Evolutionary conservation across 37 sponge, comb jelly and placozoan genomes (phyloP), one percentile per base, ranked within the genome.

Genomic region (Ephydatia muelleri): DNA sequence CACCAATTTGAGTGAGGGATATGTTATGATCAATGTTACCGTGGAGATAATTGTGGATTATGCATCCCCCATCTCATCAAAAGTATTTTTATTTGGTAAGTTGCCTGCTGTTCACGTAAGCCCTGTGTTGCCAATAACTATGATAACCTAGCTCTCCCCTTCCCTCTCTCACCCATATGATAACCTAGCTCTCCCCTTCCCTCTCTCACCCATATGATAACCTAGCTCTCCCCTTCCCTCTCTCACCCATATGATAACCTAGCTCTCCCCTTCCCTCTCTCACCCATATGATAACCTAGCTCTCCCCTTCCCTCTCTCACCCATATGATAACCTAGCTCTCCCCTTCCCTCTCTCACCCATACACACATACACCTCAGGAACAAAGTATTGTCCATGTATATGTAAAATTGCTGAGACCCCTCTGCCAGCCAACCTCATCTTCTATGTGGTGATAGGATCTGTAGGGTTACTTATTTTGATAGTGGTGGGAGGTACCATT

Each of bases 401-500:
- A 21, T 71, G 32, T 25, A 34, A 3, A 71, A 16, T 14, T 11
- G 29, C 30, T 21, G 8, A 12, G 70, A 69, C 29, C 27, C 8
- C 43, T 43, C 6, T 43, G 3, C 4, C 23, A 78, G 31, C 33
- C 1, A 65, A 43, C 13, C 33, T 48, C 22, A 72, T 82, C n/a
- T 83, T 91, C 81, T 91, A 80, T 68, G 37, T 80, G 0, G 80
- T 80, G 70, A 76, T 83, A 27, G 84, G 80, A 0, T 73, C 49
- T 35, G 92, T 91, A 40, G 92, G 68, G 9, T 80, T 49, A 0
- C 43, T 91, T 35, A 79, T 91, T 13, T 83, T 84, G 38, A 23
- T 83, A 1, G 87, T 91, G 40, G 67, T 91, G 4, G 49, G 66
- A 2, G 65, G 80, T 38, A 72, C 84, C 19, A 72, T 87, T 27